Evolutionary conservation across 2,113 vertebrate species (phyloP), one percentile per base, ranked within the genome.

Genomic region (Scomber colias): DNA sequence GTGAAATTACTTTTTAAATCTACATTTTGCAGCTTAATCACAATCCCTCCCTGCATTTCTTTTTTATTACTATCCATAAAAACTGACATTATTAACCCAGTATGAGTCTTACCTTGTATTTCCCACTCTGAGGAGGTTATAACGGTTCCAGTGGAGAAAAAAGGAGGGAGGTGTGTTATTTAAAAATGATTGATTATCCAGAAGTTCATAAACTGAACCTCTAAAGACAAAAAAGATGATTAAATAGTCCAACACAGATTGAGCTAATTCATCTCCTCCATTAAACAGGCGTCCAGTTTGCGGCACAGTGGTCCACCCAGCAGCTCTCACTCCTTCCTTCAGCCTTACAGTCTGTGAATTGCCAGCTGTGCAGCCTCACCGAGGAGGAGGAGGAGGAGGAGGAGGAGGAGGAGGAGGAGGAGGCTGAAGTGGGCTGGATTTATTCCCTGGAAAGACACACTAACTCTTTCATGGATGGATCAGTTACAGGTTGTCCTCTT

Each of bases 381-480:
- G 73, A 53, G 53, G 73, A 81, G 61, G 90, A 79, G 77, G 82
- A 75, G 70, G 75, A 46, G 16, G 68, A 1, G 1, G n/a, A 21
- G 21, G 21, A 30, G n/a, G 16, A 49, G 24, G 16, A 65, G 51
- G 44, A 27, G 21, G 40, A 67, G 71, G 82, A 12, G 35, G 35
- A 30, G 76, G 70, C 51, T 27, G 68, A 61, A 88, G 71, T 82
- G 90, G 92, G 94, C 83, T 86, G 91, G 92, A 85, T 92, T 77
- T 90, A 60, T 56, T 85, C 84, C 82, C 55, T 79, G 86, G 67
- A 84, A 85, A 89, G 81, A 95, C 94, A 95, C 93, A 95, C 93
- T 80, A 57, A 82, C 84, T 83, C 93, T 93, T 95, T 95, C 92
- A 94, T 88, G 87, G 31, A 88, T 83, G 86, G 76, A 84, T 80